A percentile compares a stretch with the other conserved stretches of the same genome.
Evolutionary conservation across 2,113 vertebrate species (phyloP).

Genomic region (Amblyornis subalaris): DNA sequence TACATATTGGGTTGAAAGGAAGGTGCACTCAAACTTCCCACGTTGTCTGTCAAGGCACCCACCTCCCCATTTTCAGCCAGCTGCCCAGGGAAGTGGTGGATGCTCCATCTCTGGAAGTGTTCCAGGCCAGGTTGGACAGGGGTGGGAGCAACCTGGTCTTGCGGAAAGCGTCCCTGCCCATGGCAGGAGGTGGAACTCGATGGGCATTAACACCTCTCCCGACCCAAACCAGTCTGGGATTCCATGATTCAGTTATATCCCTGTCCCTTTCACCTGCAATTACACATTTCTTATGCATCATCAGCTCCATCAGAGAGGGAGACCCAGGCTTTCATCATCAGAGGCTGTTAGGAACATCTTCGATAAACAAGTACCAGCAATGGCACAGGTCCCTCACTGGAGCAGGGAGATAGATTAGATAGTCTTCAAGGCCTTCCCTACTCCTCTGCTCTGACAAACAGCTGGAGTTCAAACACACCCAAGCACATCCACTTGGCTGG

Average conservation of each 20-base stretch:
- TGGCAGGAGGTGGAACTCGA: rapidly evolving
- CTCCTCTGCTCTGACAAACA: not conserved
- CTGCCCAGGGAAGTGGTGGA: not conserved
- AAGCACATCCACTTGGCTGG: too few species aligned
- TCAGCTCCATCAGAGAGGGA: not conserved
- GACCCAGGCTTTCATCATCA: not conserved
- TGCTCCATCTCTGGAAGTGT: not conserved
- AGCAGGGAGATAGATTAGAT: not conserved
- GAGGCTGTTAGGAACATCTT: not conserved
- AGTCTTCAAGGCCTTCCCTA: not conserved
- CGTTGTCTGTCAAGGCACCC: not conserved
- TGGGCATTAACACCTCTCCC: not conserved
- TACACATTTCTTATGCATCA: not conserved
- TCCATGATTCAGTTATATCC: not conserved
- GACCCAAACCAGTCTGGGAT: not conserved
- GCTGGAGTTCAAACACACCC: not conserved
- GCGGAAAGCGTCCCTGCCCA: not conserved
- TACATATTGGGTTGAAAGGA: rapidly evolving
- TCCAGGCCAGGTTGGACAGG: not conserved
- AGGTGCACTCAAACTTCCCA: not conserved
- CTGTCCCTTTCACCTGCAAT: not conserved
- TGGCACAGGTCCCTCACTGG: not conserved
- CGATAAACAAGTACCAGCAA: not conserved
- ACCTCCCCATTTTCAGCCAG: not conserved
- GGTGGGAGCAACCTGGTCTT: not conserved